Percentiles rank a stretch among this genome's conserved stretches.
Evolutionary conservation across 2,888 invertebrate genomes (phyloP).

Genomic region (Vandiemenella viatica): DNA sequence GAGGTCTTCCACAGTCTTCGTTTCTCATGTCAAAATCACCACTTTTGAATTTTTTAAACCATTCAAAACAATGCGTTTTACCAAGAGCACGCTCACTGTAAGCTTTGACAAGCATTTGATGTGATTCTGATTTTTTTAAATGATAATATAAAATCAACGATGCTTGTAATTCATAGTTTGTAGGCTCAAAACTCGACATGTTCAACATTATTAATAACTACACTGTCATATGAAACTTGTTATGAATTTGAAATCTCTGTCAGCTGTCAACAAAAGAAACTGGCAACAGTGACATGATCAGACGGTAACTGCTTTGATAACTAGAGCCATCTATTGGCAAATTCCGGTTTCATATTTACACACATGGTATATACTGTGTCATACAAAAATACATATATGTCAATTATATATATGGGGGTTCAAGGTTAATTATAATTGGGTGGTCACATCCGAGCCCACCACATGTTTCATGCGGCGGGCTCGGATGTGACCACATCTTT

Average conservation of each 20-base stretch:
- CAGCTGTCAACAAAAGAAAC: not conserved
- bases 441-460: too few species aligned
- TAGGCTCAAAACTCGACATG: not conserved
- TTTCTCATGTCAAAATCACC: conserved; percentile 17
- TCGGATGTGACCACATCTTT: too few species aligned
- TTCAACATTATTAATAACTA: not conserved
- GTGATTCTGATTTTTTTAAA: conserved; percentile 8
- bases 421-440: too few species aligned
- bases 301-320: not conserved
- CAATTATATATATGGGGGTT: too few species aligned
- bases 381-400: too few species aligned
- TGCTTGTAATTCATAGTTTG: not conserved
- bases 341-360: not conserved
- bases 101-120: conserved; percentile 13
- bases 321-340: too few species aligned
- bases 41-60: conserved; percentile 16
- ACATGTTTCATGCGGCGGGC: too few species aligned
- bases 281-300: not conserved
- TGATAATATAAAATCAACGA: conserved; percentile 5
- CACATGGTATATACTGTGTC: not conserved
- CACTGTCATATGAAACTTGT: not conserved
- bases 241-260: not conserved
- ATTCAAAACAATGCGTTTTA: conserved; percentile 15
- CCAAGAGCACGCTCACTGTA: conserved; percentile 11
- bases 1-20: conserved; percentile 17